These are phyloP conservation scores for Dexiosoma caninum DNA, from an alignment of 2,888 invertebrate species.

Conservation along the genomic window DNA sequence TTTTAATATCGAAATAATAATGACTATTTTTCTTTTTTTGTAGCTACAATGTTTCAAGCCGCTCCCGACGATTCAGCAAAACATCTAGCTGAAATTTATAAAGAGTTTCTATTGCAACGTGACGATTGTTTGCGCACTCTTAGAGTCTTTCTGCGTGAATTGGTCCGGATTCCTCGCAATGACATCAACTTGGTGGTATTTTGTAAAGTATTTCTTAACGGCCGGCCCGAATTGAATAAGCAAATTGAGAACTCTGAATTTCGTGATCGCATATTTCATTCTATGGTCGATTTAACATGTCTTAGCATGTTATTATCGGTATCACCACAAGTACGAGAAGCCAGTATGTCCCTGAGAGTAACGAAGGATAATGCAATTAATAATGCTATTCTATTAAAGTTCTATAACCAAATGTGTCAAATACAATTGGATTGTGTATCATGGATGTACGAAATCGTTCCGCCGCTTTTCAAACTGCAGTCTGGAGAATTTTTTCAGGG, in stretches of 20 bases:
- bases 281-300: constrained; percentile 90
- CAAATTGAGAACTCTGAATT: constrained; percentile 83
- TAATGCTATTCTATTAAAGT: constrained; percentile 72
- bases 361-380: constrained; percentile 78
- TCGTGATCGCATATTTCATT: constrained; percentile 89
- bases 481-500: constrained; percentile 86
- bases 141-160: constrained; percentile 91
- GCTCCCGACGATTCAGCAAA: constrained; percentile 89
- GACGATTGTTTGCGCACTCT: constrained; percentile 95
- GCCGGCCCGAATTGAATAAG: constrained; percentile 80
- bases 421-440: constrained; percentile 92
- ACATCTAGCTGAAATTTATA: constrained; percentile 89
- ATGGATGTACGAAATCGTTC: constrained; percentile 92
- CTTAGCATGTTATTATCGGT: constrained; percentile 89
- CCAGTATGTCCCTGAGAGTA: constrained; percentile 79
- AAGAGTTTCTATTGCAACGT: constrained; percentile 90
- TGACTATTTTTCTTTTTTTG: constrained; percentile 56
- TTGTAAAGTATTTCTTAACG: constrained; percentile 86
- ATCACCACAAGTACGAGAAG: constrained; percentile 85
- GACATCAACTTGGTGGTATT: constrained; percentile 89
- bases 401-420: constrained; percentile 79
- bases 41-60: constrained; percentile 90
- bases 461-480: constrained; percentile 85
- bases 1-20: background rate
- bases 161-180: constrained; percentile 88